Evolutionary conservation across 2,797 vertebrate species (phyloP), one percentile per base, ranked within the genome.

Genomic region (Chaetophractus vellerosus): DNA sequence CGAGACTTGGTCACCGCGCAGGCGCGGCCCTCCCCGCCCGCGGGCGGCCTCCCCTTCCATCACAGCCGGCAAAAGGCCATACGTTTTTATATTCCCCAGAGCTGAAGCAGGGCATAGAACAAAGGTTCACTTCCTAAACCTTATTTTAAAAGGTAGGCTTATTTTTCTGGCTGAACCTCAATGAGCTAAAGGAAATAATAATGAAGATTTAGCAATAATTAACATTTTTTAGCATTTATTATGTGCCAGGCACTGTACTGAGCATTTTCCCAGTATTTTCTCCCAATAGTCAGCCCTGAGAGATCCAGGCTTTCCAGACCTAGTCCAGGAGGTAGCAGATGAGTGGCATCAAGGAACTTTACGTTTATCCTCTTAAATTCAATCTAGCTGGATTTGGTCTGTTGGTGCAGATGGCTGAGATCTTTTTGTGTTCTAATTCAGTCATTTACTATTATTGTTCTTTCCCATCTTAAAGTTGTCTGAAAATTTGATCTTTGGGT

Each of bases 401-500:
- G 15, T 50, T 87, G 59, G 52, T 55, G 5, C 12, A 38, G 80
- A 79, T 4, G 45, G 57, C 28, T 63, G 4, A 57, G 57, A 93
- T 1, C 21, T 63, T 63, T 91, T 66, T 78, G 33, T 94, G 45
- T 28, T 78, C 38, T 41, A 57, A 57, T 83, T 48, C 28, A 68
- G 48, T 69, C 55, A 85, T 52, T 79, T 57, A 31, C n/a, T 57
- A 50, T 89, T 75, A 75, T 75, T 75, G 50, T 11, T 81, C n/a
- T 83, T 78, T 41, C n/a, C 11, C 18, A 36, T 64, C 38, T 83
- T 75, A 28, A 83, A 1, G 5, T 50, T 90, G 48, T 72, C 52
- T 87, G 68, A 88, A 94, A 87, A 88, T 83, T 66, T 90, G 41
- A 93, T 81, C 48, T 41, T 2, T 52, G 19, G 66, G 24, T 23